phyloP scores from a whole-genome alignment of 2,888 invertebrate species.

The Tenthredo distinguenda region DNA sequence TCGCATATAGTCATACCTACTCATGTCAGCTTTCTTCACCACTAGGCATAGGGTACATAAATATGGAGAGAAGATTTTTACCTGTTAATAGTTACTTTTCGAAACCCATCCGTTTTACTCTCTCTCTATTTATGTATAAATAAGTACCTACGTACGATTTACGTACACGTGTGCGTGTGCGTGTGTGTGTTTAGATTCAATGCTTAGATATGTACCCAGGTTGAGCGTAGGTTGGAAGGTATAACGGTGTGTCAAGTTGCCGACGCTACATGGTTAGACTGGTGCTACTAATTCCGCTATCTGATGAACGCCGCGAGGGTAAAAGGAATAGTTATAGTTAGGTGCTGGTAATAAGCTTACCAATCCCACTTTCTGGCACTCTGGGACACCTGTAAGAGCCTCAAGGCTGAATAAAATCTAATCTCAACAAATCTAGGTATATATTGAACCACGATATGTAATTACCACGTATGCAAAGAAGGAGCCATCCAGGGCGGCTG shows the following conservation, averaged over 20 bases:
- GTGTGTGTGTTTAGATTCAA: conserved; percentile 9
- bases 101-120: background rate
- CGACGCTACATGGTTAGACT: conserved; percentile 39
- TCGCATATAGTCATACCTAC: background rate
- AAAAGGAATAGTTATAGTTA: conserved; percentile 40
- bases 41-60: background rate
- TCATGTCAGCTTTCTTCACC: conserved; percentile 2
- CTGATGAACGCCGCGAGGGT: conserved; percentile 47
- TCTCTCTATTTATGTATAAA: background rate
- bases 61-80: background rate
- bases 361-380: conserved; percentile 35
- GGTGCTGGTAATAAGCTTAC: conserved; percentile 51
- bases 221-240: conserved; percentile 38
- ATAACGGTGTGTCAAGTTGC: conserved; percentile 50
- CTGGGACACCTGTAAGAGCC: conserved; percentile 12
- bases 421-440: conserved; percentile 37
- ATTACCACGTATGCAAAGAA: conserved; percentile 43
- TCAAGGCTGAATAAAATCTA: conserved; percentile 30
- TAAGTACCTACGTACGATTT: background rate
- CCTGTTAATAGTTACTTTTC: background rate
- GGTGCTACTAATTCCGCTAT: conserved; percentile 47
- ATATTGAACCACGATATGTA: conserved; percentile 36
- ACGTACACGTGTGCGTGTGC: background rate
- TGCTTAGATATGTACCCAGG: conserved; percentile 1
- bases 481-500: background rate